Evolutionary conservation across 2,888 invertebrate species (phyloP).

Genomic region (Acrobasis consociella): DNA sequence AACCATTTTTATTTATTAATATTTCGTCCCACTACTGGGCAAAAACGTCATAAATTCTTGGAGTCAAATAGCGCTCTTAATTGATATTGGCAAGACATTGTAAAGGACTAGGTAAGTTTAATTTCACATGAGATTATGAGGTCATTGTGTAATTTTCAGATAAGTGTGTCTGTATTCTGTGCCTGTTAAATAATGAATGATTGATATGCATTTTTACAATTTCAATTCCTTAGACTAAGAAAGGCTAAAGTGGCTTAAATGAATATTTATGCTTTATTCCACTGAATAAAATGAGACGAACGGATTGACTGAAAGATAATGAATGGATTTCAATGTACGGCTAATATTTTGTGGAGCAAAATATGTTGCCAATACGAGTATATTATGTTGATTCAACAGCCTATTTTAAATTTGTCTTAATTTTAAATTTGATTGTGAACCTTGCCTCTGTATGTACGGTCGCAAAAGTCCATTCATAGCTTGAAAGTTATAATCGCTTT

Average conservation of each 20-base stretch:
- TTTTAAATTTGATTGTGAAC: constrained; percentile 1
- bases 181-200: neutral
- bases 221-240: neutral
- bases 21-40: too few relatives aligned
- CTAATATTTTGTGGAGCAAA: constrained; percentile 4
- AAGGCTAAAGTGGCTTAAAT: neutral
- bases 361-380: constrained; percentile 7
- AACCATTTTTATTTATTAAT: too few relatives aligned
- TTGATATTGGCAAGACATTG: too few relatives aligned
- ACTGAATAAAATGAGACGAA: neutral
- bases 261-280: neutral
- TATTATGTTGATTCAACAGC: neutral
- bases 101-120: too few relatives aligned
- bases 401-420: neutral
- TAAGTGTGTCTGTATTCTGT: neutral
- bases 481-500: too few relatives aligned
- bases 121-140: neutral
- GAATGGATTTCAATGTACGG: neutral
- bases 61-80: too few relatives aligned
- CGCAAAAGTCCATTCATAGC: neutral
- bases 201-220: neutral
- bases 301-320: neutral
- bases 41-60: too few relatives aligned
- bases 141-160: neutral
- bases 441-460: neutral